These are phyloP conservation scores for Melanophora roralis DNA, from an alignment of 2,888 invertebrate species.

Conservation along the genomic window DNA sequence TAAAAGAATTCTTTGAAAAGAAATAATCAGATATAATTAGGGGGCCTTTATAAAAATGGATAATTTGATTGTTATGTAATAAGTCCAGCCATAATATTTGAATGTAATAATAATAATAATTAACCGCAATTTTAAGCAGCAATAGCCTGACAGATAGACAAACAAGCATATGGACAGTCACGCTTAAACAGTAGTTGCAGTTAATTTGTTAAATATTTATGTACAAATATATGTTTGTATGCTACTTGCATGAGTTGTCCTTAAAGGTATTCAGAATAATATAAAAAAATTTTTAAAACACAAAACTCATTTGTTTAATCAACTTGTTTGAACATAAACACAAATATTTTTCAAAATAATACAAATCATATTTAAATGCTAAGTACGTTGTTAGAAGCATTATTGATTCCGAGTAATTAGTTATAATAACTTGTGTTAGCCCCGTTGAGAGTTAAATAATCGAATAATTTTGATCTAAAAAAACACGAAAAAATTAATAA, in stretches of 20 bases:
- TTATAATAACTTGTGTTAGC: too few relatives aligned
- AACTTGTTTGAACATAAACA: not conserved
- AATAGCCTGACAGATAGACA: not conserved
- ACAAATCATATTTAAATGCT: not conserved
- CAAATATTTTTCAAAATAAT: not conserved
- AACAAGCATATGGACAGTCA: not conserved
- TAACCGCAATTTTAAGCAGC: slow-evolving; percentile 26
- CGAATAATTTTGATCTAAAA: too few relatives aligned
- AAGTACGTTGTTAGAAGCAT: too few relatives aligned
- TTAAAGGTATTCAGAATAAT: slow-evolving; percentile 40
- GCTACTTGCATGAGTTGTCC: not conserved
- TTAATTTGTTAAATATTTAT: not conserved
- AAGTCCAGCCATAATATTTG: slow-evolving; percentile 56
- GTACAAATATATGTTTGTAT: not conserved
- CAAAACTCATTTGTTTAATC: slow-evolving; percentile 10
- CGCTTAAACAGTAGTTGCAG: not conserved
- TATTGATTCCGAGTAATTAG: too few relatives aligned
- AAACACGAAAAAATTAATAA: too few relatives aligned
- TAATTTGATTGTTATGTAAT: slow-evolving; percentile 49
- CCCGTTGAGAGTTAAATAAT: too few relatives aligned
- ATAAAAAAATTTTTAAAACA: slow-evolving; percentile 12
- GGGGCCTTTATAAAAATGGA: slow-evolving; percentile 43
- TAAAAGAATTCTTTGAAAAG: slow-evolving; percentile 39
- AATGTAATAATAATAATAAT: slow-evolving; percentile 25
- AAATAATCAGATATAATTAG: slow-evolving; percentile 55